Conservation (phyloP, 2,113 vertebrate species). For the Lasiurus cinereus region DNA sequence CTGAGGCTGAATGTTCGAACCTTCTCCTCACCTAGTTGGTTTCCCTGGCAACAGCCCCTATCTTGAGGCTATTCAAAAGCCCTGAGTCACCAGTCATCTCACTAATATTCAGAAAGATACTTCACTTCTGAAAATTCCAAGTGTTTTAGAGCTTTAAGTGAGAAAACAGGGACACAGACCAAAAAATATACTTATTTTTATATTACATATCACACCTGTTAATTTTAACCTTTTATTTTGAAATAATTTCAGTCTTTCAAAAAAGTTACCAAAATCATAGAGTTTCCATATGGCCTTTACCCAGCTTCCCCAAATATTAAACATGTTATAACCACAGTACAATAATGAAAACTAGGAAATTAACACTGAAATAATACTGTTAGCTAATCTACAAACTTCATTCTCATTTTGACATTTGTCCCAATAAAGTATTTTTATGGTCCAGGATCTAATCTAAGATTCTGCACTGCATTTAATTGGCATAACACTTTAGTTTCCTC, state of each 20-base stretch:
- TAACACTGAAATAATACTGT: neutral
- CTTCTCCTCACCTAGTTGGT: neutral
- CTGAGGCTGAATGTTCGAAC: neutral
- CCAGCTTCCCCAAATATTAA: neutral
- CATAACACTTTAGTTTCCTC: neutral
- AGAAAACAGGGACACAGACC: neutral
- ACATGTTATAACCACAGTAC: neutral
- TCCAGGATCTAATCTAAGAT: neutral
- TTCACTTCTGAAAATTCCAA: neutral
- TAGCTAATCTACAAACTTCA: neutral
- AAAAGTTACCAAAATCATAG: neutral
- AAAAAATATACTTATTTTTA: neutral
- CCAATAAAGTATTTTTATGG: neutral
- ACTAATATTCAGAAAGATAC: neutral
- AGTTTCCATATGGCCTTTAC: neutral
- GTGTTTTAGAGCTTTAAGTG: neutral
- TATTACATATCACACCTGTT: neutral
- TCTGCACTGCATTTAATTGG: neutral
- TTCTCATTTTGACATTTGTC: constrained; percentile 5
- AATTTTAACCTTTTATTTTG: constrained; percentile 41
- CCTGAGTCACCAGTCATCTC: neutral
- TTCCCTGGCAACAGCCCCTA: neutral
- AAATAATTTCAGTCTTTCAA: constrained; percentile 19
- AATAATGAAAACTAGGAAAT: constrained; percentile 16
- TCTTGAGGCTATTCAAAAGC: neutral